These are phyloP conservation scores for Atta cephalotes DNA, from an alignment of 1,140 invertebrate genomes.

Conservation along the genomic window DNA sequence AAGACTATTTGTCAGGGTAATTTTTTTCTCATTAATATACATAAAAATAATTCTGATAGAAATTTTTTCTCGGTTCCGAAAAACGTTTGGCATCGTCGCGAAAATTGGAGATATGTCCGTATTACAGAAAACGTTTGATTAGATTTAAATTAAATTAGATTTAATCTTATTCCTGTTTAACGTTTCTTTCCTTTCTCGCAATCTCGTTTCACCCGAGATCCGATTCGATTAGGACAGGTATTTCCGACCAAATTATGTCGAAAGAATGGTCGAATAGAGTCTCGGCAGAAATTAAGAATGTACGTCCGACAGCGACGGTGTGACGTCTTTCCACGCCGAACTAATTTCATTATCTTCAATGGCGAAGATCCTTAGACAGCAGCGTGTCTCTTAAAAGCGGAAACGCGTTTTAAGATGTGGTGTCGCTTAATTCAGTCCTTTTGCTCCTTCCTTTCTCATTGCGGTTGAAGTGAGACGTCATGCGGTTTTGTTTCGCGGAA, in stretches of 20 bases:
- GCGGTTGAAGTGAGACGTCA: conserved; percentile 2
- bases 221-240: conserved; percentile 34
- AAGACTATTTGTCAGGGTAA: background rate
- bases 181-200: background rate
- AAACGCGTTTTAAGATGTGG: conserved; percentile 28
- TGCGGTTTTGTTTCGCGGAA: conserved; percentile 37
- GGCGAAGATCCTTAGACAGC: conserved; percentile 24
- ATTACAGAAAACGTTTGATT: background rate
- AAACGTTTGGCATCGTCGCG: background rate
- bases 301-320: conserved; percentile 47
- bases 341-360: conserved; percentile 69
- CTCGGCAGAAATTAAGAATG: conserved; percentile 58
- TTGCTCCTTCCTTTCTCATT: background rate
- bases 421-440: conserved; percentile 41
- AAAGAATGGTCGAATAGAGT: conserved; percentile 25
- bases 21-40: background rate
- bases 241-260: conserved; percentile 34
- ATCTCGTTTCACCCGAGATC: conserved; percentile 46
- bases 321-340: conserved; percentile 50
- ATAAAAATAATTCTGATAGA: conserved; percentile 2
- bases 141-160: conserved; percentile 3
- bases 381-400: conserved; percentile 28
- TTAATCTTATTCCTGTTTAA: conserved; percentile 30
- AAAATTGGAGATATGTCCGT: background rate
- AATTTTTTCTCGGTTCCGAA: background rate